Evolutionary conservation across 2,113 vertebrate genomes (phyloP).

Genomic region (Azemiops feae): DNA sequence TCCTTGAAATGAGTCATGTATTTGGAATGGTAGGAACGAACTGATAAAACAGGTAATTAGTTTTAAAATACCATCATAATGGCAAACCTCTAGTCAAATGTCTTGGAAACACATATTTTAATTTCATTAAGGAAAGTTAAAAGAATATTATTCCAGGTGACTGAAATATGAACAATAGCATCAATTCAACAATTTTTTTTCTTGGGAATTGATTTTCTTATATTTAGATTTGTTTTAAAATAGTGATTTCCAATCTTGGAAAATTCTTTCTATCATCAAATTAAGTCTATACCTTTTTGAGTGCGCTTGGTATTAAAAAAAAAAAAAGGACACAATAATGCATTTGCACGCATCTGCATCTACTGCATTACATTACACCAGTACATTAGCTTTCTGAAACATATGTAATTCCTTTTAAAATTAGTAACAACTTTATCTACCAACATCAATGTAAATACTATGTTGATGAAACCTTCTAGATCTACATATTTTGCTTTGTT

Average conservation of each 20-base stretch:
- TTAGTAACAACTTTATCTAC: conserved; percentile 1
- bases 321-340: background rate
- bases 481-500: conserved; percentile 28
- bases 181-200: background rate
- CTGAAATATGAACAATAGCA: conserved; percentile 4
- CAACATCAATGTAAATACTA: background rate
- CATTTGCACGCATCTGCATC: background rate
- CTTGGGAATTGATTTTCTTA: background rate
- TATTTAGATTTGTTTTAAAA: background rate
- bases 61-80: background rate
- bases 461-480: background rate
- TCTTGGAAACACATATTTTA: conserved; percentile 24
- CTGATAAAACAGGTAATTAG: conserved; percentile 20
- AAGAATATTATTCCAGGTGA: conserved; percentile 11
- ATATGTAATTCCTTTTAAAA: background rate
- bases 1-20: background rate
- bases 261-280: conserved; percentile 21
- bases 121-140: conserved; percentile 22
- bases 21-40: background rate
- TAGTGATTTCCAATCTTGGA: background rate
- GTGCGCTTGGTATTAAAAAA: fast-evolving
- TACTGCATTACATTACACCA: conserved; percentile 7
- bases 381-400: conserved; percentile 9
- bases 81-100: background rate
- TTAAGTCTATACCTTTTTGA: conserved; percentile 25